Conservation (phyloP, 2,113 vertebrate species). For the Hassar affinis region DNA sequence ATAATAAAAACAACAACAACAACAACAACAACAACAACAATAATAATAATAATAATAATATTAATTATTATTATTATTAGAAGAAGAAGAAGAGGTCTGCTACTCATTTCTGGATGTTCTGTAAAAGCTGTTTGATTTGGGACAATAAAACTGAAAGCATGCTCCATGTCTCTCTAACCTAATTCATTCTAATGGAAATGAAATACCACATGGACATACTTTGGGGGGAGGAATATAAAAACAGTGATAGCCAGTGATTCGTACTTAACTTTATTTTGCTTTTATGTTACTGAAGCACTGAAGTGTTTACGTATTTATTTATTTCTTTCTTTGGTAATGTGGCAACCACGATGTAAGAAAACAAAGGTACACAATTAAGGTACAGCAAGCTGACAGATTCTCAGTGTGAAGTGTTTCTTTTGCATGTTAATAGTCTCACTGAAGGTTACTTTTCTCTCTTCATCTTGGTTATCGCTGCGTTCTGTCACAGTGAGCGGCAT, state of each 20-base stretch:
- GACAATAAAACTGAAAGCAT: neutral
- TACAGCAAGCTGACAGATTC: slow-evolving; percentile 62
- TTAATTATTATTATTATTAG: too few species aligned
- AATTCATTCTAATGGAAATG: neutral
- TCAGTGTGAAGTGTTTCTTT: slow-evolving; percentile 59
- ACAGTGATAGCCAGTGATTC: neutral
- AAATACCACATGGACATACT: neutral
- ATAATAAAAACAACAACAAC: too few species aligned
- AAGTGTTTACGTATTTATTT: neutral
- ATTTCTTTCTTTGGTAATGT: neutral
- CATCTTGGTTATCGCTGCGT: slow-evolving; percentile 61
- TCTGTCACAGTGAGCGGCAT: slow-evolving; percentile 67
- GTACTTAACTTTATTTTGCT: neutral
- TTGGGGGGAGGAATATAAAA: too few species aligned
- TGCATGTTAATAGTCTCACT: slow-evolving; percentile 56
- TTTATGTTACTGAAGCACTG: neutral
- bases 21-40: too few species aligned
- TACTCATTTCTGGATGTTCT: neutral
- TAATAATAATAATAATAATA: too few species aligned
- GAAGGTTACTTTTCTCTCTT: slow-evolving; percentile 60
- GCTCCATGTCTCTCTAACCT: neutral
- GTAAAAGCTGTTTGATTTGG: neutral
- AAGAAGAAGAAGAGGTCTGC: too few species aligned
- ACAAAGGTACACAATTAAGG: slow-evolving; percentile 48
- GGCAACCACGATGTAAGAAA: neutral